Percentiles rank a stretch among this genome's conserved stretches.
Conservation (phyloP, 2,113 vertebrate species). For the Mugil cephalus region DNA sequence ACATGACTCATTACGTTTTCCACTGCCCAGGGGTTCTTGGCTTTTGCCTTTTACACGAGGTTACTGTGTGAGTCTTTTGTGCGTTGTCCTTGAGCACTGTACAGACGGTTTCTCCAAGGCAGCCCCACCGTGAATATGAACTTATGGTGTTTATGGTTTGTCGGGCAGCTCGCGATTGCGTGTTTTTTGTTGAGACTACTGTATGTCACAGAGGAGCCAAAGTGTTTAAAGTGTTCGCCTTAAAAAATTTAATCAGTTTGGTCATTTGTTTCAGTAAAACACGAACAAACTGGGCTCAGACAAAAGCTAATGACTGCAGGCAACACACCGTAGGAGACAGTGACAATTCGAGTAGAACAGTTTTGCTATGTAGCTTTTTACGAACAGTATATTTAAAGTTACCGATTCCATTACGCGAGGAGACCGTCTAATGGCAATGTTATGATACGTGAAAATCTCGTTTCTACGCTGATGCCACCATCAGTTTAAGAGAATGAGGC, state of each 20-base stretch:
- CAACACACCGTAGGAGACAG: background rate
- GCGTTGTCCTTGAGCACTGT: slow-evolving; percentile 44
- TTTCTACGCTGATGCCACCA: slow-evolving; percentile 38
- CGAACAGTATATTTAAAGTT: background rate
- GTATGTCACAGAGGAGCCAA: slow-evolving; percentile 22
- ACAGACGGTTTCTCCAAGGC: slow-evolving; percentile 34
- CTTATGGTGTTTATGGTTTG: slow-evolving; percentile 23
- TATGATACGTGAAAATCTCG: slow-evolving; percentile 43
- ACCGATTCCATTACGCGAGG: background rate
- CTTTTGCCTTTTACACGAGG: slow-evolving; percentile 60
- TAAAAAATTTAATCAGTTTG: background rate
- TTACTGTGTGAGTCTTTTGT: slow-evolving; percentile 63
- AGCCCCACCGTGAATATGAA: slow-evolving; percentile 45
- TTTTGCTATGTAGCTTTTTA: too few species aligned
- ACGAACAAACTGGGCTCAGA: background rate
- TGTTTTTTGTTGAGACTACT: slow-evolving; percentile 33
- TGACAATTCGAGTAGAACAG: background rate
- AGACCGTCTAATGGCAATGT: slow-evolving; percentile 41
- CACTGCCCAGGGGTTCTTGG: slow-evolving; percentile 62
- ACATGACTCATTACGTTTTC: slow-evolving; percentile 76
- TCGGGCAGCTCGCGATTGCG: slow-evolving; percentile 7
- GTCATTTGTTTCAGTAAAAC: background rate
- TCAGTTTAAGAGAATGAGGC: slow-evolving; percentile 58
- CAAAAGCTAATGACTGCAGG: too few species aligned
- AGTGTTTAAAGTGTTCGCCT: background rate